Percentiles rank a stretch among this genome's conserved stretches.
Conservation (phyloP, 2,888 invertebrate species). For the Pterostichus madidus region DNA sequence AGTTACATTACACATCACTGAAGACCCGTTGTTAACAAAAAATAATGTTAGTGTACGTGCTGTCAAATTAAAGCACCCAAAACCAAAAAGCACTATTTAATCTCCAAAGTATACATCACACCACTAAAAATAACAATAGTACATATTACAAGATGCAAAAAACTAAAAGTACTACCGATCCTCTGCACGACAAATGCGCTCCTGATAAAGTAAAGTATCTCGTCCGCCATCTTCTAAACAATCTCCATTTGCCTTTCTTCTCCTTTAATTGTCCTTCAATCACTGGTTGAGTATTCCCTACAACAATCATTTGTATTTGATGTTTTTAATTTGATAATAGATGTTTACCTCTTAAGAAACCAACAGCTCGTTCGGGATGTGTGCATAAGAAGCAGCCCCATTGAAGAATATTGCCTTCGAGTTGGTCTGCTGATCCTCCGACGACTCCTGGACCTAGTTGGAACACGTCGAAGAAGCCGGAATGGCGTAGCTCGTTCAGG, state of each 20-base stretch:
- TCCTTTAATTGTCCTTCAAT: constrained; percentile 95
- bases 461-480: constrained; percentile 96
- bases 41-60: neutral
- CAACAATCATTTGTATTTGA: constrained; percentile 3
- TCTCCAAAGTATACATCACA: too few relatives aligned
- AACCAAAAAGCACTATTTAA: neutral
- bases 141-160: neutral
- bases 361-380: constrained; percentile 93
- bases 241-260: constrained; percentile 94
- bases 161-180: constrained; percentile 80
- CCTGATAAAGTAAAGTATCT: constrained; percentile 96
- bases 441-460: constrained; percentile 84
- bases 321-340: constrained; percentile 3
- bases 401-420: constrained; percentile 79
- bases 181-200: constrained; percentile 92
- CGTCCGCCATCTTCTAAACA: constrained; percentile 95
- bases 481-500: constrained; percentile 90
- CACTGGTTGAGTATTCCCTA: constrained; percentile 88
- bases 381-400: constrained; percentile 98
- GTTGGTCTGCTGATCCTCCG: constrained; percentile 76
- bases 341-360: constrained; percentile 83
- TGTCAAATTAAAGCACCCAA: neutral
- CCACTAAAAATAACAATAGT: constrained; percentile 6
- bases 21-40: neutral
- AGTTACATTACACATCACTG: too few relatives aligned